Conservation (phyloP, 2,797 vertebrate species). For the Phoxinus dragarum region DNA sequence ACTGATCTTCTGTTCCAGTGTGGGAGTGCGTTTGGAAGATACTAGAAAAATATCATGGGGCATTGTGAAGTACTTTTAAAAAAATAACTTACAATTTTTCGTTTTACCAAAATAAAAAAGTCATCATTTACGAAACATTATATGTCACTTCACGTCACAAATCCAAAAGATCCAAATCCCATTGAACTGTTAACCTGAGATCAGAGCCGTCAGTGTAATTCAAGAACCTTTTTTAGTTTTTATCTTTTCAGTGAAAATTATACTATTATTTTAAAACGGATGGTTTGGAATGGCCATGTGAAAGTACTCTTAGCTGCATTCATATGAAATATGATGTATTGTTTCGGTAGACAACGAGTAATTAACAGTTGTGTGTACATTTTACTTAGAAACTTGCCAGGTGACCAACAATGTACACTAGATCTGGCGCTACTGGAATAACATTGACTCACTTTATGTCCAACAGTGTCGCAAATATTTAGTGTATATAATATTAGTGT, state of each 20-base stretch:
- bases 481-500: background rate
- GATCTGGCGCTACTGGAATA: background rate
- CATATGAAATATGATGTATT: background rate
- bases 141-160: background rate
- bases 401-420: background rate
- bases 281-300: background rate
- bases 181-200: background rate
- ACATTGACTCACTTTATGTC: background rate
- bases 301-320: background rate
- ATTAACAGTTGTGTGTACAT: background rate
- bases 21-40: background rate
- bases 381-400: background rate
- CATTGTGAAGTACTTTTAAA: background rate
- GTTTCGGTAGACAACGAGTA: background rate
- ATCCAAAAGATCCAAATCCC: background rate
- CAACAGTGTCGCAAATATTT: background rate
- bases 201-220: background rate
- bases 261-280: background rate
- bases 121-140: background rate
- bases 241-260: background rate
- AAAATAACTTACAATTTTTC: background rate
- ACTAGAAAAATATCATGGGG: background rate
- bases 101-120: background rate
- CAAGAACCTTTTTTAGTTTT: background rate
- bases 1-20: constrained; percentile 24